Base-by-base conservation (phyloP, 1,140 invertebrate species). In the Pseudoatta argentina region DNA sequence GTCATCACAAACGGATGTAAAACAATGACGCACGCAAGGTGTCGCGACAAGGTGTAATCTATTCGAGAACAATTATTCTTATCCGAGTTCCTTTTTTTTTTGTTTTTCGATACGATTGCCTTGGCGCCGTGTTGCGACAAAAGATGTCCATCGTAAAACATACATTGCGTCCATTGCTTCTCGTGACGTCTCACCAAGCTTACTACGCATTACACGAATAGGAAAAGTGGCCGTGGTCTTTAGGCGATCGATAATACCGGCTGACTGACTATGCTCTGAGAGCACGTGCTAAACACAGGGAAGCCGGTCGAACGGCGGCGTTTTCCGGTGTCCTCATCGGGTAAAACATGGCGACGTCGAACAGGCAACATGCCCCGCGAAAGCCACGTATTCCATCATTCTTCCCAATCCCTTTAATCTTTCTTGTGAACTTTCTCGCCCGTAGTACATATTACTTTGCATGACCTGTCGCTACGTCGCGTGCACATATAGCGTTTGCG, bases 151-250 rank as follows among this genome's bases (percentile, higher is more conserved):
- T 67, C 18, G 55, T 3, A 34, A 16, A 27, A 34, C 34, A 18
- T 16, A n/a, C n/a, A 12, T 16, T 16, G 24, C 63, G 30, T 57
- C 30, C 77, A 51, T 44, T 57, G 61, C 24, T 79, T 51, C 76
- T 66, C 69, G 79, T 75, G 86, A 83, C 67, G 86, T 85, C 39
- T 75, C 86, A 30, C 51, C 79, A 69, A 12, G 88, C 91, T 92
- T 91, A 92, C 88, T 88, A 92, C 88, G 87, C 88, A 86, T 91
- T 91, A 89, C 87, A 88, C 64, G 86, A 92, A 91, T 87, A 89
- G 81, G 88, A 91, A 87, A 91, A 89, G 90, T 79, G 90, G 61
- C 82, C 87, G 79, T 87, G 69, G 69, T 44, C 79, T 61, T 86
- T 83, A 30, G 30, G 64, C 87, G 91, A 92, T 92, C 90, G 88